Evolutionary conservation across 2,797 vertebrate species (phyloP).

Genomic region (Eleutherodactylus coqui): DNA sequence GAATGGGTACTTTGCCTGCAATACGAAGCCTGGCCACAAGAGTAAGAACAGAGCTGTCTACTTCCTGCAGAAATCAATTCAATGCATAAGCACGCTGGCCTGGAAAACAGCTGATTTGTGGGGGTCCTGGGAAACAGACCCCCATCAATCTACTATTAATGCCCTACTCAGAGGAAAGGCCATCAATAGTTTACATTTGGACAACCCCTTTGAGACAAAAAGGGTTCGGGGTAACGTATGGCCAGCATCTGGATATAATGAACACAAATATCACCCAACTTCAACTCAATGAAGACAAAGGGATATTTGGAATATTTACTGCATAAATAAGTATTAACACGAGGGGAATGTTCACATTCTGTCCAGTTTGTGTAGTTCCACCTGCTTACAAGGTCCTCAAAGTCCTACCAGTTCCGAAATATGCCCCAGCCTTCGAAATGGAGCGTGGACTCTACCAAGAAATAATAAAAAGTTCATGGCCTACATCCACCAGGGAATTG

Average conservation of each 20-base stretch:
- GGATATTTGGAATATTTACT: not conserved
- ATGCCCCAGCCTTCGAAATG: not conserved
- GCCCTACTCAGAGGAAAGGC: no score
- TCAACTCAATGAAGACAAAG: not conserved
- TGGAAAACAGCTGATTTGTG: no score
- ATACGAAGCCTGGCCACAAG: no score
- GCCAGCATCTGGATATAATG: not conserved
- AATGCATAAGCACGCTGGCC: no score
- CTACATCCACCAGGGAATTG: not conserved
- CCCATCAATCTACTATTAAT: no score
- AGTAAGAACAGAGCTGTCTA: no score
- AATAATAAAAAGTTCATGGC: not conserved
- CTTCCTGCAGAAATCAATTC: no score
- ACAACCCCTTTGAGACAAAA: no score
- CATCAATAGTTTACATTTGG: no score
- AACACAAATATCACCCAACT: not conserved
- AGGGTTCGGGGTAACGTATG: not conserved
- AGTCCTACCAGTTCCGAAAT: not conserved
- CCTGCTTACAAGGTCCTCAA: not conserved
- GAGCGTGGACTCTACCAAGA: not conserved
- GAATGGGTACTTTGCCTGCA: no score
- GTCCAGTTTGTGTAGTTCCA: not conserved
- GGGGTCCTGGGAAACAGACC: no score
- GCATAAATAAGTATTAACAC: constrained; percentile 30
- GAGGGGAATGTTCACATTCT: not conserved